Percentiles rank a stretch among this genome's conserved stretches.
Conservation (phyloP, 2,113 vertebrate species). For the Narcine bancroftii region DNA sequence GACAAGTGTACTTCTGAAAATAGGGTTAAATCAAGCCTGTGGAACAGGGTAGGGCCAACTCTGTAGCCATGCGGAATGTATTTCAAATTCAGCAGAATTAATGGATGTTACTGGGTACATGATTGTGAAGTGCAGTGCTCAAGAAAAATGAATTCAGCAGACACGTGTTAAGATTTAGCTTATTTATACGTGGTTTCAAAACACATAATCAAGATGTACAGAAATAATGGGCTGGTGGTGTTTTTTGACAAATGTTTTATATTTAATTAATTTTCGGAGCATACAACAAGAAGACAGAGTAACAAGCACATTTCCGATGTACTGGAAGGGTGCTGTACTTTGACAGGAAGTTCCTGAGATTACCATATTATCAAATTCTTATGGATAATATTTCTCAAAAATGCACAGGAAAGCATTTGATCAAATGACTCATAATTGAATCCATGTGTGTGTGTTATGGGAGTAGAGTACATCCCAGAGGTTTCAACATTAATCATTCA, state of each 20-base stretch:
- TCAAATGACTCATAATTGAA: background rate
- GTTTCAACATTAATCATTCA: background rate
- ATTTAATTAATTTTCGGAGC: background rate
- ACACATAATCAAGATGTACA: background rate
- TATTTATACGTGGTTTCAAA: background rate
- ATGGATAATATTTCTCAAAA: constrained; percentile 22
- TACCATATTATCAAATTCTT: constrained; percentile 4
- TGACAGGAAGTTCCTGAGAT: background rate
- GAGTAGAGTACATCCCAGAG: background rate
- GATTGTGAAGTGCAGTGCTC: background rate
- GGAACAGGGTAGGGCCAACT: background rate
- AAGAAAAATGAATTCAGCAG: background rate
- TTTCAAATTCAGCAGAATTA: background rate
- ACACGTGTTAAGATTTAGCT: background rate
- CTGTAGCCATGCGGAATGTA: background rate
- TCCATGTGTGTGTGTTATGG: background rate
- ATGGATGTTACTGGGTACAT: background rate
- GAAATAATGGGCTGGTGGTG: background rate
- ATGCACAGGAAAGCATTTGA: constrained; percentile 4
- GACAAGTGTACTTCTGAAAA: background rate
- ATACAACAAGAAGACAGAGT: background rate
- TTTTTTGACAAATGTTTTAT: background rate
- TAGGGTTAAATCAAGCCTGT: background rate
- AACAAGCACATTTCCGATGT: background rate
- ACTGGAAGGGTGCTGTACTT: background rate